phyloP scores from a whole-genome alignment of 2,888 invertebrate genomes.

The Lepidocyrtoides sp. region DNA sequence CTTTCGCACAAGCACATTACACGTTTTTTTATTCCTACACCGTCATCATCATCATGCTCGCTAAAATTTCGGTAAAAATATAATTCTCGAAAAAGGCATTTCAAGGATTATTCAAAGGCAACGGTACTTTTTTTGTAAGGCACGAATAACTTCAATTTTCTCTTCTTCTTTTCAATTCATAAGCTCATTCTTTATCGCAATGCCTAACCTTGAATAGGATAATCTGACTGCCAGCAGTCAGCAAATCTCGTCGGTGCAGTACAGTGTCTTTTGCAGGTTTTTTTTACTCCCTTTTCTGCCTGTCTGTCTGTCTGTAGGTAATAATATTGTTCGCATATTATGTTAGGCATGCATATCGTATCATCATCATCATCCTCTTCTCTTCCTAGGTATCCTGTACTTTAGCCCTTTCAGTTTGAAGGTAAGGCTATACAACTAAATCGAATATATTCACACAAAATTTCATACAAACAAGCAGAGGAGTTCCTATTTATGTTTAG shows the following conservation, averaged over 20 bases:
- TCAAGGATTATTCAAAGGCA: slow-evolving; percentile 68
- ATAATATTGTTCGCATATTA: slow-evolving; percentile 49
- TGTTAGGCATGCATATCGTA: slow-evolving; percentile 4
- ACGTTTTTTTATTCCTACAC: slow-evolving; percentile 23
- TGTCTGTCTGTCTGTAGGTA: slow-evolving; percentile 23
- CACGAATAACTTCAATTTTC: slow-evolving; percentile 74
- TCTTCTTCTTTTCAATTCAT: slow-evolving; percentile 66
- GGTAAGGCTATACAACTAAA: too few relatives aligned
- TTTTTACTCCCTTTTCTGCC: not conserved
- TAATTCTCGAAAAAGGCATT: slow-evolving; percentile 44
- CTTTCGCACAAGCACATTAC: not conserved
- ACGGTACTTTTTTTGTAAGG: slow-evolving; percentile 76
- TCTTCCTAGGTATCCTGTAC: not conserved
- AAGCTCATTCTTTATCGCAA: slow-evolving; percentile 63
- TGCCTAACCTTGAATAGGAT: slow-evolving; percentile 76
- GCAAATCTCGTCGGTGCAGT: slow-evolving; percentile 63
- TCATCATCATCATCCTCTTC: slow-evolving; percentile 17
- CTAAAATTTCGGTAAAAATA: slow-evolving; percentile 70
- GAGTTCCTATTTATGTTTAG: not conserved
- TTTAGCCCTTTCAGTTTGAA: not conserved
- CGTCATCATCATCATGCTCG: slow-evolving; percentile 57
- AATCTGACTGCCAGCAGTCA: slow-evolving; percentile 68
- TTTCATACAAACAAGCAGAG: not conserved
- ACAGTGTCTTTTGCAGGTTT: slow-evolving; percentile 56
- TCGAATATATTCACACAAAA: slow-evolving; percentile 7